Evolutionary conservation across 2,797 vertebrate species (phyloP), one percentile per base, ranked within the genome.

Genomic region (Catostomus latipinnis): DNA sequence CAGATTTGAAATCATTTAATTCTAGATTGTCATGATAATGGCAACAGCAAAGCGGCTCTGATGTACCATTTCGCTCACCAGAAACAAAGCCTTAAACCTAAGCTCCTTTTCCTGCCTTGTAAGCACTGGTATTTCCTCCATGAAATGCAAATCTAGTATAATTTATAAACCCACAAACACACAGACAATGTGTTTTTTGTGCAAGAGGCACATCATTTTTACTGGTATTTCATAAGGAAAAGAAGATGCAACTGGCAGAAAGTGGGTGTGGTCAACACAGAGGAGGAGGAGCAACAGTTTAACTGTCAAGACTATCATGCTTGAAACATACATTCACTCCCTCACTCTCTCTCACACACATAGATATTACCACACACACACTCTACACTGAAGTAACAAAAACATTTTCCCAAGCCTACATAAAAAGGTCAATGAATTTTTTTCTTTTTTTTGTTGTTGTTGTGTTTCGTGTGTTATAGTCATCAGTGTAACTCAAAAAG

Each of bases 151-250:
- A 34, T 13, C 53, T 13, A 13, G 1, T 13, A 54, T 5, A 13
- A 54, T 52, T 45, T 22, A 74, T 6, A 62, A 48, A 22, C 8
- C 14, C 18, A n/a, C 18, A 46, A 80, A 74, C 11, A 85, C 12
- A 58, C 6, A 14, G 5, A 50, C 53, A 49, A 69, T 14, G 8
- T 22, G 14, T 22, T 71, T 57, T 80, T 73, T 77, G 75, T 82
- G 80, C 73, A 82, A 78, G 68, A 67, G 84, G 92, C 92, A 93
- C 92, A 61, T 54, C 67, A 70, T 79, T 93, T 94, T 94, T 94
- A 93, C 93, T 96, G 96, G 94, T 95, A 95, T 94, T 95, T 93
- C 94, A 96, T 95, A 93, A 93, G 94, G 93, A 95, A 92, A 93
- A 76, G 90, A 88, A 84, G 88, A 93, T 93, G 93, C 90, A 86